Conservation (phyloP, 2,113 vertebrate genomes). For the Ptilorrhoa leucosticta region DNA sequence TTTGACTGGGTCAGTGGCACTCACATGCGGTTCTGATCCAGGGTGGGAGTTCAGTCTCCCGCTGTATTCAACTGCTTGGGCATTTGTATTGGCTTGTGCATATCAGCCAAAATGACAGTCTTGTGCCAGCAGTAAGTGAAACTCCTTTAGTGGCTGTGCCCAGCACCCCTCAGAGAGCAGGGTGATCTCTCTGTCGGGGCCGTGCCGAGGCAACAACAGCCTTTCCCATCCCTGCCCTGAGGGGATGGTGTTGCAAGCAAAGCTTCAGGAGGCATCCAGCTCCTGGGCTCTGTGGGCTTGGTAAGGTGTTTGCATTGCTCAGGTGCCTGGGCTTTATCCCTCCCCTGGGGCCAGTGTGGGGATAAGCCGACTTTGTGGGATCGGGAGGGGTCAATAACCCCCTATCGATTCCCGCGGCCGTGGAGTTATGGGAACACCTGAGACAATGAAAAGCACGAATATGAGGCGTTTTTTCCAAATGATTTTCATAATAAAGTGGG, state of each 20-base stretch:
- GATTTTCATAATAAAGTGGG: not conserved
- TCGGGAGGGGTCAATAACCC: accelerated
- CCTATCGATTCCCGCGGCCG: not conserved
- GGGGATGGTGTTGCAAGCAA: not conserved
- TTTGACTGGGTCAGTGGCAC: not conserved
- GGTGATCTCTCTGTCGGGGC: accelerated
- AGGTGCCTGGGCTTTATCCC: not conserved
- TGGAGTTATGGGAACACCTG: not conserved
- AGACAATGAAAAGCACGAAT: not conserved
- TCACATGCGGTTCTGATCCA: not conserved
- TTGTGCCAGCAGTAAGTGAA: not conserved
- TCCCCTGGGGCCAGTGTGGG: not conserved
- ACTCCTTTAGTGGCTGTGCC: not conserved
- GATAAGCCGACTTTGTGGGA: not conserved
- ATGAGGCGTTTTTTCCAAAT: not conserved
- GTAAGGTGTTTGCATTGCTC: not conserved
- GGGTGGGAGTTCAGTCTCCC: not conserved
- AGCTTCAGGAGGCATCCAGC: not conserved
- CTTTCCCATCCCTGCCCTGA: not conserved
- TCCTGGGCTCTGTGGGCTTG: not conserved
- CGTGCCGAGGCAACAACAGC: not conserved
- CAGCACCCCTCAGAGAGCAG: not conserved
- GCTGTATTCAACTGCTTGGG: not conserved
- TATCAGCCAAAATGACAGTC: not conserved
- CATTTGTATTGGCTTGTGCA: not conserved